Evolutionary conservation across 2,797 vertebrate species (phyloP).

Genomic region (Bucorvus abyssinicus): DNA sequence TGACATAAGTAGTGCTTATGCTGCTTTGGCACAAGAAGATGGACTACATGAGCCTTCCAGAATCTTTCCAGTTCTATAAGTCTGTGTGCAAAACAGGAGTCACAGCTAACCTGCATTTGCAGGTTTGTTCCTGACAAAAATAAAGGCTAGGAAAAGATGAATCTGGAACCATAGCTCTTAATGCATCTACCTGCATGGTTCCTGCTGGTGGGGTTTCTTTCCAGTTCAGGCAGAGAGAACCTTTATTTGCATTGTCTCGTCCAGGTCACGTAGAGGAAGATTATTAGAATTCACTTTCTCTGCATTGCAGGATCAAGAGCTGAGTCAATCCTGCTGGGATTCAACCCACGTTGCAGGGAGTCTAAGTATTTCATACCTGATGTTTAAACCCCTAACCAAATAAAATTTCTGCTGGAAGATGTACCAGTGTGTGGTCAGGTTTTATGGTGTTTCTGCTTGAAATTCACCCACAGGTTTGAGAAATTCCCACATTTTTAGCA

Average conservation of each 20-base stretch:
- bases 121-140: background rate
- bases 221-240: background rate
- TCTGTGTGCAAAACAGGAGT: background rate
- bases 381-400: constrained; percentile 36
- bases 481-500: constrained; percentile 15
- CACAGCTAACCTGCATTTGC: background rate
- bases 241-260: background rate
- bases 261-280: constrained; percentile 3
- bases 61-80: background rate
- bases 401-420: constrained; percentile 19
- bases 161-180: background rate
- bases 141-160: background rate
- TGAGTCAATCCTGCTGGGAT: constrained; percentile 44
- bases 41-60: background rate
- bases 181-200: background rate
- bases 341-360: constrained; percentile 16
- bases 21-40: background rate
- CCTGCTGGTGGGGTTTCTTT: background rate
- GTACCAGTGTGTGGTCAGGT: background rate
- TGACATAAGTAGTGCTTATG: background rate
- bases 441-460: constrained; percentile 7
- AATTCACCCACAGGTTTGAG: constrained; percentile 2
- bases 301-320: constrained; percentile 41
- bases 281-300: constrained; percentile 4
- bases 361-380: constrained; percentile 26